Conservation (phyloP, 2,113 vertebrate genomes). For the Amblyornis subalaris region DNA sequence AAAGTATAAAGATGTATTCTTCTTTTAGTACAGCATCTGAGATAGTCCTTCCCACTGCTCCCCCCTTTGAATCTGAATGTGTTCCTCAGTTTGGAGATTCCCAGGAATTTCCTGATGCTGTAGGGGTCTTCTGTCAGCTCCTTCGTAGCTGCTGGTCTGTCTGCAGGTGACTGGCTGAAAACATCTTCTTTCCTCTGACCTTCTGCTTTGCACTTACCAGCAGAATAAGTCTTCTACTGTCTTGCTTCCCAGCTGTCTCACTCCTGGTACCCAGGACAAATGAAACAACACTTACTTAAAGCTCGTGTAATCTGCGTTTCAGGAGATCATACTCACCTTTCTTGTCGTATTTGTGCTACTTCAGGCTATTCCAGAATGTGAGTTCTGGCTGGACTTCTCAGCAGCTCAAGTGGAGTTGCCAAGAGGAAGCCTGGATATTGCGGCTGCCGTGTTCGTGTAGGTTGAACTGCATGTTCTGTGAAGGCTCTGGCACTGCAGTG, state of each 20-base stretch:
- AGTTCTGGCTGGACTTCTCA: background rate
- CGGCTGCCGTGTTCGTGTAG: background rate
- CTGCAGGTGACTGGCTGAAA: background rate
- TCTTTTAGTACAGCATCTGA: background rate
- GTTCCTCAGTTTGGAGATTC: background rate
- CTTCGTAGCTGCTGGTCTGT: background rate
- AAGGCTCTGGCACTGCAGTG: background rate
- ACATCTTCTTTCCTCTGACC: background rate
- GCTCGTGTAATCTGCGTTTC: background rate
- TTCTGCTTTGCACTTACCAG: background rate
- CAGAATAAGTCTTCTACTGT: background rate
- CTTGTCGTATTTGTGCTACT: background rate
- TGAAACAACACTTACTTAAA: background rate
- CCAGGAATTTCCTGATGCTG: background rate
- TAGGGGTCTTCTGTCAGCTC: background rate
- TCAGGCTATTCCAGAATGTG: background rate
- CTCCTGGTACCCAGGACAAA: background rate
- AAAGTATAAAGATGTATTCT: background rate
- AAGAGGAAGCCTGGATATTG: background rate
- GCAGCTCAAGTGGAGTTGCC: background rate
- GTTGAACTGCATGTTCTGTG: accelerated
- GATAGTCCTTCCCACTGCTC: background rate
- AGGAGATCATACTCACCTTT: background rate
- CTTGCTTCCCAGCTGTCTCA: background rate
- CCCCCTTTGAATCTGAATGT: background rate